phyloP scores from a whole-genome alignment of 1,140 invertebrate genomes.

The Eueides isabella region DNA sequence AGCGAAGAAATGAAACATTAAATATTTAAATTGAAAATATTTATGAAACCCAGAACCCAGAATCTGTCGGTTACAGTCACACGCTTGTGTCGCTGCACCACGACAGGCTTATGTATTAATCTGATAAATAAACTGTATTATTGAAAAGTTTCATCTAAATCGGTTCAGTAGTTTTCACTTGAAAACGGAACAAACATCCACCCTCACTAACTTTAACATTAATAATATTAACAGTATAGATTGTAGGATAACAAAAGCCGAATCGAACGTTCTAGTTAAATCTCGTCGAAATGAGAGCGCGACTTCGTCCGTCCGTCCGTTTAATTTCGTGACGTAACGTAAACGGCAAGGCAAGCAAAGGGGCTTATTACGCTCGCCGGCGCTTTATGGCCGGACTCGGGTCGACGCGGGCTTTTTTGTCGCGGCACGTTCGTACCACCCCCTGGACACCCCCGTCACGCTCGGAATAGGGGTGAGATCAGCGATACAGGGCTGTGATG shows the following conservation, averaged over 20 bases:
- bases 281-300: slow-evolving; percentile 62
- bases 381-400: slow-evolving; percentile 68
- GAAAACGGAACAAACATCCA: too few species aligned
- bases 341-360: slow-evolving; percentile 63
- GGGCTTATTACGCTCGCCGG: slow-evolving; percentile 64
- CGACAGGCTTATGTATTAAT: too few species aligned
- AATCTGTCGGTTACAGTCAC: too few species aligned
- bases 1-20: too few species aligned
- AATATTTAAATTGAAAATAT: too few species aligned
- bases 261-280: slow-evolving; percentile 40
- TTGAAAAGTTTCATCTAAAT: too few species aligned
- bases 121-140: too few species aligned
- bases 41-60: too few species aligned
- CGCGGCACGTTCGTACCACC: slow-evolving; percentile 56
- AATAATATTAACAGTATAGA: neutral
- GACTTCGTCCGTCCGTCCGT: slow-evolving; percentile 52
- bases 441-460: slow-evolving; percentile 56
- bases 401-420: slow-evolving; percentile 67
- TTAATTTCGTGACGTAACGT: slow-evolving; percentile 59
- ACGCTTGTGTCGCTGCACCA: too few species aligned
- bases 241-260: neutral
- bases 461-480: slow-evolving; percentile 61
- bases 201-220: too few species aligned
- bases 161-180: too few species aligned
- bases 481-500: slow-evolving; percentile 17